Percentiles rank a stretch among this genome's conserved stretches.
These are phyloP conservation scores for Anadara kagoshimensis DNA, from an alignment of 1,140 invertebrate species.

Conservation along the genomic window DNA sequence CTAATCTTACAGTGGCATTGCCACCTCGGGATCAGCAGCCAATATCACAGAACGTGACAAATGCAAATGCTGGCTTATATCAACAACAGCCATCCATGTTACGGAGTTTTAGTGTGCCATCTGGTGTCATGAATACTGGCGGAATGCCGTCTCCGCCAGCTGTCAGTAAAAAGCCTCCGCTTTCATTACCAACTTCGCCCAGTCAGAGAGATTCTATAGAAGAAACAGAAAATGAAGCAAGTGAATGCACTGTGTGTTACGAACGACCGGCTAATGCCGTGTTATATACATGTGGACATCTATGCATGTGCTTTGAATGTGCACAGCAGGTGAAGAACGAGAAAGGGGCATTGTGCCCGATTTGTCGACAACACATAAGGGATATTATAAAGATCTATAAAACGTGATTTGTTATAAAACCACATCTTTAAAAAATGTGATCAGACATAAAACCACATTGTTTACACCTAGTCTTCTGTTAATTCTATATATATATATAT, in stretches of 20 bases:
- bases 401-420: slow-evolving; percentile 36
- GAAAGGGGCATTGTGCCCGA: slow-evolving; percentile 90
- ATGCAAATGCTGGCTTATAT: slow-evolving; percentile 10
- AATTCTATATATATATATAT: too few relatives aligned
- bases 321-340: slow-evolving; percentile 93
- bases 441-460: too few relatives aligned
- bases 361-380: slow-evolving; percentile 92
- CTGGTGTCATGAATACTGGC: slow-evolving; percentile 26
- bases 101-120: slow-evolving; percentile 55
- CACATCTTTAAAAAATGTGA: too few relatives aligned
- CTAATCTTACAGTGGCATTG: slow-evolving; percentile 52
- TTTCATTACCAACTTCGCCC: slow-evolving; percentile 50
- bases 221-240: slow-evolving; percentile 45
- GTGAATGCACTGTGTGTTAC: slow-evolving; percentile 91
- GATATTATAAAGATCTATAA: slow-evolving; percentile 93
- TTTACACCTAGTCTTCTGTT: too few relatives aligned
- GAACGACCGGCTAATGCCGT: slow-evolving; percentile 94
- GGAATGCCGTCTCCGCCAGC: slow-evolving; percentile 37
- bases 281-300: slow-evolving; percentile 97
- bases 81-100: slow-evolving; percentile 44
- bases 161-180: slow-evolving; percentile 34
- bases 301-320: slow-evolving; percentile 99
- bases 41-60: slow-evolving; percentile 26
- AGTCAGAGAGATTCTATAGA: slow-evolving; percentile 8
- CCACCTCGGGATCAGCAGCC: slow-evolving; percentile 45